These are phyloP conservation scores for Cinclus cinclus DNA, from an alignment of 2,113 vertebrate genomes.

Conservation along the genomic window DNA sequence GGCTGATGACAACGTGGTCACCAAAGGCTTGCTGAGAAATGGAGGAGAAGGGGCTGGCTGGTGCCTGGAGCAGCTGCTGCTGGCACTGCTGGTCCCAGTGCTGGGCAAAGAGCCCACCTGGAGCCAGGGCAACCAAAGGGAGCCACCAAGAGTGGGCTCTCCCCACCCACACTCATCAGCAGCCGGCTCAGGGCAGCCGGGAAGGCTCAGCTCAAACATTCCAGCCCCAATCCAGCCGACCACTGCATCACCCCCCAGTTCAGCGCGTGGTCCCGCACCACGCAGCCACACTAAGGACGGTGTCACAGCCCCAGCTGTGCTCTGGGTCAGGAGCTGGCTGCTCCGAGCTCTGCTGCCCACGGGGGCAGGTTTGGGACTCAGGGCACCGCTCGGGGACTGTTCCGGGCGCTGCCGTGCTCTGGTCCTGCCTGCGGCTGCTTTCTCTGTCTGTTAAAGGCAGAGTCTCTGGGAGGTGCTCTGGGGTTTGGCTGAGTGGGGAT, in stretches of 20 bases:
- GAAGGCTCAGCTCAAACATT: neutral
- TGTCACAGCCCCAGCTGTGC: neutral
- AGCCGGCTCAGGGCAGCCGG: accelerated
- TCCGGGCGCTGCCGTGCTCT: accelerated
- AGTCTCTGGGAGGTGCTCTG: neutral
- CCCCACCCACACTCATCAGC: accelerated
- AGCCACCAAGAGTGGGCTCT: neutral
- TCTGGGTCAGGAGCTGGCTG: neutral
- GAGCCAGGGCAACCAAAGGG: neutral
- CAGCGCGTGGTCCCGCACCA: accelerated
- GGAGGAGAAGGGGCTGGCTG: neutral
- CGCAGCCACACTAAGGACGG: accelerated
- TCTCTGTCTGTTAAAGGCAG: neutral
- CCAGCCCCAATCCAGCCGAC: neutral
- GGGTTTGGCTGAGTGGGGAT: neutral
- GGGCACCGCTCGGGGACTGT: neutral
- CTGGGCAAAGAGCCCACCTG: neutral
- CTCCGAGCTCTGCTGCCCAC: neutral
- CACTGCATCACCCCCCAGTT: neutral
- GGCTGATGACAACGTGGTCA: neutral
- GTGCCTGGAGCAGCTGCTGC: neutral
- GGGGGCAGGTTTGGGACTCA: accelerated
- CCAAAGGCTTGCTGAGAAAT: neutral
- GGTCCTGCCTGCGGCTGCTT: no score
- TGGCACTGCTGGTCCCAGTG: accelerated